These are phyloP conservation scores for Galerucella nymphaeae DNA, from an alignment of 2,888 invertebrate species.

Conservation along the genomic window DNA sequence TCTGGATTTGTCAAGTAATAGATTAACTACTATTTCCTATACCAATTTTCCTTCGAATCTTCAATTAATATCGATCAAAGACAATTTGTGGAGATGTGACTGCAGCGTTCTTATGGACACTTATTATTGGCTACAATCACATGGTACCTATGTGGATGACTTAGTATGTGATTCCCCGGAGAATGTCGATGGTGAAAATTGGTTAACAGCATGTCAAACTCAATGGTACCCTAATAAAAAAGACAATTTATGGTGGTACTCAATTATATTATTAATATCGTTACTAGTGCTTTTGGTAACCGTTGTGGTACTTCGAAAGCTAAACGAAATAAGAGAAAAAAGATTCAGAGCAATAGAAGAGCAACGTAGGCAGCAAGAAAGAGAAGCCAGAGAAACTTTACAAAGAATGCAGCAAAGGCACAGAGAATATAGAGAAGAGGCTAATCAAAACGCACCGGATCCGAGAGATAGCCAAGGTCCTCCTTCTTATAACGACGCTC, in stretches of 20 bases:
- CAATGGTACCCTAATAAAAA: slow-evolving; percentile 67
- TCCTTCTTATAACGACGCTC: slow-evolving; percentile 82
- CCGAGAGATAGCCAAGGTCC: slow-evolving; percentile 76
- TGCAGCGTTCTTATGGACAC: slow-evolving; percentile 73
- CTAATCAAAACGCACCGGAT: slow-evolving; percentile 72
- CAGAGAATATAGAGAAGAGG: slow-evolving; percentile 54
- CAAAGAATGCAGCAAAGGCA: slow-evolving; percentile 66
- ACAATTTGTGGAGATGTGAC: slow-evolving; percentile 84
- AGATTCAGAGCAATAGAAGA: slow-evolving; percentile 64
- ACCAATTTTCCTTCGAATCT: slow-evolving; percentile 71
- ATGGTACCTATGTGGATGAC: slow-evolving; percentile 61
- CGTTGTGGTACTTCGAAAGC: slow-evolving; percentile 68
- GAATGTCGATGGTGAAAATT: slow-evolving; percentile 72
- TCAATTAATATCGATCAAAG: slow-evolving; percentile 59
- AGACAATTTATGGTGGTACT: slow-evolving; percentile 69
- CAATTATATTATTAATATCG: slow-evolving; percentile 69
- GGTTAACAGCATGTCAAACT: slow-evolving; percentile 75
- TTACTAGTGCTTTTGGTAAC: slow-evolving; percentile 68
- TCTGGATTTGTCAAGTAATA: slow-evolving; percentile 77
- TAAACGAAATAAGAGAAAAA: slow-evolving; percentile 68
- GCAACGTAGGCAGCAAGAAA: slow-evolving; percentile 69
- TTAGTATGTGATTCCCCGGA: slow-evolving; percentile 76
- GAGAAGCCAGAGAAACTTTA: slow-evolving; percentile 66
- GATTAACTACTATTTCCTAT: slow-evolving; percentile 73
- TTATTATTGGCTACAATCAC: slow-evolving; percentile 72